Percentiles rank a stretch among this genome's conserved stretches.
These are phyloP conservation scores for Drosophila yakuba DNA, from an alignment of 1,140 invertebrate species.

Conservation along the genomic window DNA sequence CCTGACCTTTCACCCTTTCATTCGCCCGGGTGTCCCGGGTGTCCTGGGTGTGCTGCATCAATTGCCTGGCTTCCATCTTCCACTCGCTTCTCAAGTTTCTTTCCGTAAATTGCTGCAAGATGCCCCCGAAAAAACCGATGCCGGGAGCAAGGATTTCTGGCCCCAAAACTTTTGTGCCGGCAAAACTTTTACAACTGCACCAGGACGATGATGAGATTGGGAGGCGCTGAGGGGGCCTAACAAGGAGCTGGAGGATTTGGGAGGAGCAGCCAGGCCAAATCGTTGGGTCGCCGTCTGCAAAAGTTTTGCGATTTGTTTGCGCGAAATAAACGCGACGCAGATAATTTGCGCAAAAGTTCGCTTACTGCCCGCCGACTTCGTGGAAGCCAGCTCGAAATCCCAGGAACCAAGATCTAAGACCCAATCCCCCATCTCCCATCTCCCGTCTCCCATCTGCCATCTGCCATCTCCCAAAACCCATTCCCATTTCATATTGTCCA, in stretches of 20 bases:
- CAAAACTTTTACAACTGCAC: slow-evolving; percentile 68
- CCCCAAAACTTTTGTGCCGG: slow-evolving; percentile 52
- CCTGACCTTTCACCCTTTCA: slow-evolving; percentile 13
- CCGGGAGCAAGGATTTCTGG: slow-evolving; percentile 31
- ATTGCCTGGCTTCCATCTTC: slow-evolving; percentile 56
- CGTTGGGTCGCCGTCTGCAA: slow-evolving; percentile 60
- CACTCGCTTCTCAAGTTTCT: slow-evolving; percentile 61
- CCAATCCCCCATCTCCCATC: neutral
- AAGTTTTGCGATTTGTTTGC: slow-evolving; percentile 81
- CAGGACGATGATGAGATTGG: slow-evolving; percentile 32
- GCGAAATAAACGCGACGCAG: slow-evolving; percentile 81
- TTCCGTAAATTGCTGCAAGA: slow-evolving; percentile 81
- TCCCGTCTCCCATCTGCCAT: neutral
- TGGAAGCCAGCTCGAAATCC: slow-evolving; percentile 1
- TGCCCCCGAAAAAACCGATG: slow-evolving; percentile 52
- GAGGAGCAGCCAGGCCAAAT: slow-evolving; percentile 29
- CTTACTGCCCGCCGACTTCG: slow-evolving; percentile 16
- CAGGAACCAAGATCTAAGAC: neutral
- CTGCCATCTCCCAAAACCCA: neutral
- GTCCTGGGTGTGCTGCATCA: slow-evolving; percentile 36
- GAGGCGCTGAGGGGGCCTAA: neutral
- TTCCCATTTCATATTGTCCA: slow-evolving; percentile 27
- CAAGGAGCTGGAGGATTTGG: neutral
- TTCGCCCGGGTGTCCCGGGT: neutral
- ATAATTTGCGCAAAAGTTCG: slow-evolving; percentile 79